phyloP scores from a whole-genome alignment of 2,888 invertebrate species.

The Pherbina coryleti region DNA sequence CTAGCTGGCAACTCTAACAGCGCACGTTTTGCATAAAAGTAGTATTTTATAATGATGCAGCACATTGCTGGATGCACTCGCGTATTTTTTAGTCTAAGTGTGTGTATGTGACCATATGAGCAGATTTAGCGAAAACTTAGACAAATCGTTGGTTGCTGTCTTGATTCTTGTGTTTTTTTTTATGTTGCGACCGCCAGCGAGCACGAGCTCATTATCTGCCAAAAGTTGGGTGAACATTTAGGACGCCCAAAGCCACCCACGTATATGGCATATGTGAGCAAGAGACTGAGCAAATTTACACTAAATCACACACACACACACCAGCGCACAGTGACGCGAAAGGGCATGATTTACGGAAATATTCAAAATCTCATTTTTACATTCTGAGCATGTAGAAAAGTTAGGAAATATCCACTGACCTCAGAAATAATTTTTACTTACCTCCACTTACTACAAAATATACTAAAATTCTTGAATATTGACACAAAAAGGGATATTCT shows the following conservation, averaged over 20 bases:
- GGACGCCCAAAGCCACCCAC: constrained; percentile 13
- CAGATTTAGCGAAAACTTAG: constrained; percentile 11
- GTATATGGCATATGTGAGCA: background rate
- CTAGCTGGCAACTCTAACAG: background rate
- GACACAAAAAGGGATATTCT: no score
- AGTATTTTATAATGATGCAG: no score
- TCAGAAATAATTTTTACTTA: no score
- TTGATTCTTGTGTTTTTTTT: background rate
- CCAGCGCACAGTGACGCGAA: no score
- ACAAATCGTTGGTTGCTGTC: constrained; percentile 14
- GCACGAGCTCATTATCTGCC: constrained; percentile 30
- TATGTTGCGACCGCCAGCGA: background rate
- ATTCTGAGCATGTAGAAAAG: no score
- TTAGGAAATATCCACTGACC: no score
- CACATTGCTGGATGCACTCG: background rate
- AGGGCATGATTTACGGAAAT: no score
- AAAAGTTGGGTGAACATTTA: constrained; percentile 25
- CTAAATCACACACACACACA: background rate
- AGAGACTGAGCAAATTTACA: background rate
- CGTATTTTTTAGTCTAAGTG: no score
- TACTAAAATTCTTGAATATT: no score
- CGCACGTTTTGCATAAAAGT: no score
- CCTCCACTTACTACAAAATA: no score
- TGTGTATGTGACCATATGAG: background rate
- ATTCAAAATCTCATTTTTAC: no score